Evolutionary conservation across 2,113 vertebrate genomes (phyloP), one percentile per base, ranked within the genome.

Genomic region (Suricata suricatta): DNA sequence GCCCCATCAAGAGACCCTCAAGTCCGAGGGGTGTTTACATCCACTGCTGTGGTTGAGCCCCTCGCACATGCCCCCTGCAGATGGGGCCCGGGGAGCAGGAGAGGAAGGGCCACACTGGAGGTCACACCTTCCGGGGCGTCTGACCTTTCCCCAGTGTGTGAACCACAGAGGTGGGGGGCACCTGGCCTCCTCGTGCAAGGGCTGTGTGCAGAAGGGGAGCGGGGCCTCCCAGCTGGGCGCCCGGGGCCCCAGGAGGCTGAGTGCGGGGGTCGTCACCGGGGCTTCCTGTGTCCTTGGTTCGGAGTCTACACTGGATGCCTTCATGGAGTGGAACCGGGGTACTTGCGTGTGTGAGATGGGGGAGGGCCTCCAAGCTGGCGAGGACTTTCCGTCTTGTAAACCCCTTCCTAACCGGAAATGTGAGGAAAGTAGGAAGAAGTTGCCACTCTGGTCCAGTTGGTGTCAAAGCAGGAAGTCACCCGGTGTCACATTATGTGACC

Each of bases 11-110:
- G 41, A 47, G 41, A 31, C 47, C 31, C 3, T 10, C 19, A 7
- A 13, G 25, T 25, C 50, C 15, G 33, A 7, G 7, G 5, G 52
- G 52, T 1, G 69, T 1, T 27, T 23, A 66, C 23, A 2, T 15
- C 16, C 5, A 6, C 44, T 12, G 35, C 50, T 5, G 2, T 0
- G 8, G 10, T 7, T 44, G 66, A 35, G 17, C 47, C 21, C 47
- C 21, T 84, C 33, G 5, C 1, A 2, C 3, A 2, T 1, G 33
- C 35, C 29, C 74, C 2, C 0, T 6, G 47, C 25, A 29, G 8
- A 7, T 2, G 13, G 66, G 63, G 50, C 21, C 33, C 0, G 0
- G 0, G 3, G 54, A 23, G 44, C 0, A 23, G 31, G 9, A 12
- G 27, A 10, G 33, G 19, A 29, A 54, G 50, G 54, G 66, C 84